phyloP scores from a whole-genome alignment of 2,113 vertebrate species.

The Emydocephalus ijimae region DNA sequence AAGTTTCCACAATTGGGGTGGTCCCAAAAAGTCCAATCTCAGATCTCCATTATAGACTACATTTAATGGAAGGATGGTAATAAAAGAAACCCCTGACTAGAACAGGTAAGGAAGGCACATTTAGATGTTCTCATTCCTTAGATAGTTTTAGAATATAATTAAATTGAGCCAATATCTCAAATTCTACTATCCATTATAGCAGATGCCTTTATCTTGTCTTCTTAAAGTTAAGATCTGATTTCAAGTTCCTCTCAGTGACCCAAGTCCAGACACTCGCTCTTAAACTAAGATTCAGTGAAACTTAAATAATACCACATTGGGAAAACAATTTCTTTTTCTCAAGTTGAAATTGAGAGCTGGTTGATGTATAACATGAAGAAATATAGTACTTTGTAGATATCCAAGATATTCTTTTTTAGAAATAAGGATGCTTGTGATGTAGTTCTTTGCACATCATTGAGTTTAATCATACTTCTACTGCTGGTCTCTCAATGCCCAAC shows the following conservation, averaged over 20 bases:
- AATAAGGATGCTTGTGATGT: not conserved
- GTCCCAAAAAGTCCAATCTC: not conserved
- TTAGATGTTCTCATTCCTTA: not conserved
- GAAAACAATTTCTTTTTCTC: not conserved
- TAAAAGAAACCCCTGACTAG: not conserved
- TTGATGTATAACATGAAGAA: not conserved
- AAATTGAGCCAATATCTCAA: not conserved
- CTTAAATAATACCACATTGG: not conserved
- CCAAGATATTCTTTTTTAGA: not conserved
- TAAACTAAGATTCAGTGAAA: not conserved
- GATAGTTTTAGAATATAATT: not conserved
- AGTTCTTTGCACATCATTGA: not conserved
- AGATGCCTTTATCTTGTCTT: not conserved
- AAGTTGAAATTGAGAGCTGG: not conserved
- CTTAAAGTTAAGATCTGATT: not conserved
- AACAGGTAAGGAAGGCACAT: not conserved
- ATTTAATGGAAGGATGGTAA: not conserved
- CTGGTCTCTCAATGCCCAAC: not conserved
- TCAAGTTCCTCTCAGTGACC: not conserved
- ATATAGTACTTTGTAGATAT: not conserved
- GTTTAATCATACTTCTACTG: not conserved
- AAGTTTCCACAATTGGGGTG: not conserved
- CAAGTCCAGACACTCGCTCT: not conserved
- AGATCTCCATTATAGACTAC: not conserved
- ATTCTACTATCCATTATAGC: not conserved